A percentile compares a stretch with the other conserved stretches of the same genome.
phyloP scores from a whole-genome alignment of 2,113 vertebrate genomes.

The Lepus americanus region DNA sequence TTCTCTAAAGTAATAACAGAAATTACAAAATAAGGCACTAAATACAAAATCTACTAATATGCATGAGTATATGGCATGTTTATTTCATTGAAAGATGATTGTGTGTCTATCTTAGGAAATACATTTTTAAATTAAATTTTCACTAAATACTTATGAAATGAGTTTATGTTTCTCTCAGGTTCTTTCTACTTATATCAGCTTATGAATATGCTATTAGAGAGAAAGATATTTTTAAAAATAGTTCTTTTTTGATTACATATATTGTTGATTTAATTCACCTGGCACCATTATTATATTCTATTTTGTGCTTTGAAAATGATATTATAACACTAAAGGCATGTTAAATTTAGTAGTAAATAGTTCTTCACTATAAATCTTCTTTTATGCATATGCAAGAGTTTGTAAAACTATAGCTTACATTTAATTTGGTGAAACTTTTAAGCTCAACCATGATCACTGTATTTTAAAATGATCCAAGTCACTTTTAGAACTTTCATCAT shows the following conservation, averaged over 20 bases:
- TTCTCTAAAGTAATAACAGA: not conserved
- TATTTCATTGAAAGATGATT: not conserved
- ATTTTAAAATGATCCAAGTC: not conserved
- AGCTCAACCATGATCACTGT: not conserved
- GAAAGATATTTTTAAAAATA: not conserved
- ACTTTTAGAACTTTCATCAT: not conserved
- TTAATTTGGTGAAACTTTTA: not conserved
- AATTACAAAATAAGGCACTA: not conserved
- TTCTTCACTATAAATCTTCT: not conserved
- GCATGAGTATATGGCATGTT: not conserved
- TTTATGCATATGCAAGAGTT: not conserved
- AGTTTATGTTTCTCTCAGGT: not conserved
- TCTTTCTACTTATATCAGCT: not conserved
- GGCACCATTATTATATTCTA: not conserved
- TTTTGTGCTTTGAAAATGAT: not conserved
- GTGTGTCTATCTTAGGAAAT: not conserved
- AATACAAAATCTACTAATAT: not conserved
- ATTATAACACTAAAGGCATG: not conserved
- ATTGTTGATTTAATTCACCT: not conserved
- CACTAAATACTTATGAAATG: not conserved
- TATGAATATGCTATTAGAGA: not conserved
- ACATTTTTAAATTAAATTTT: not conserved
- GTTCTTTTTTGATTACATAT: not conserved
- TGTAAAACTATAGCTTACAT: not conserved
- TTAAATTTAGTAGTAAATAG: not conserved